These are phyloP conservation scores for Ambastaia sidthimunki DNA, from an alignment of 2,797 vertebrate genomes.

Conservation along the genomic window DNA sequence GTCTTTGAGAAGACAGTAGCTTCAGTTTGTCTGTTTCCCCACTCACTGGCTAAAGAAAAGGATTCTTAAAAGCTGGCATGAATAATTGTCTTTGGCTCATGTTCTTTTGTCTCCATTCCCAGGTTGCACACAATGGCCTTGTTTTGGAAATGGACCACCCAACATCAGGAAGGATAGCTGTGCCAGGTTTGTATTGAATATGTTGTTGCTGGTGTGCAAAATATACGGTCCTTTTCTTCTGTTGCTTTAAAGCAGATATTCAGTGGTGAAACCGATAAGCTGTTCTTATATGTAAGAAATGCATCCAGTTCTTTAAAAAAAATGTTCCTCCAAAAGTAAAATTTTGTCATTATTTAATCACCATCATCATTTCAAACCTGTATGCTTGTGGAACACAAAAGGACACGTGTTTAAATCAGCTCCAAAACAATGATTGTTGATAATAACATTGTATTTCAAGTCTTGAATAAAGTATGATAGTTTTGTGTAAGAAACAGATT, in stretches of 20 bases:
- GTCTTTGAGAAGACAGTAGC: conserved; percentile 16
- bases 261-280: conserved; percentile 11
- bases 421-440: not conserved
- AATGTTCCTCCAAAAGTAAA: not conserved
- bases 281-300: not conserved
- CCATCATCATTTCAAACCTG: not conserved
- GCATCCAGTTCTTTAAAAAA: not conserved
- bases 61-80: conserved; percentile 26
- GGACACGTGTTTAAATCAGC: not conserved
- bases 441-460: too few relatives aligned
- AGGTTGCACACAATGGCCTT: conserved; percentile 85
- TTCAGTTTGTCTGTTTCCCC: not conserved
- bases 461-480: too few relatives aligned
- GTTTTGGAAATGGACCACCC: conserved; percentile 85
- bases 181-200: conserved; percentile 80
- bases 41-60: not conserved
- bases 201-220: conserved; percentile 36
- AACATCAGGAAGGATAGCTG: conserved; percentile 79
- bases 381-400: not conserved
- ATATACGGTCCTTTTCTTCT: not conserved
- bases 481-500: too few relatives aligned
- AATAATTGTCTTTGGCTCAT: conserved; percentile 45
- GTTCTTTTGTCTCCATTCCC: conserved; percentile 39
- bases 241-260: not conserved
- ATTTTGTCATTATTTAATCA: not conserved